Percentiles rank a stretch among this genome's conserved stretches.
Evolutionary conservation across 2,113 vertebrate genomes (phyloP).

Genomic region (Epinephelus moara): DNA sequence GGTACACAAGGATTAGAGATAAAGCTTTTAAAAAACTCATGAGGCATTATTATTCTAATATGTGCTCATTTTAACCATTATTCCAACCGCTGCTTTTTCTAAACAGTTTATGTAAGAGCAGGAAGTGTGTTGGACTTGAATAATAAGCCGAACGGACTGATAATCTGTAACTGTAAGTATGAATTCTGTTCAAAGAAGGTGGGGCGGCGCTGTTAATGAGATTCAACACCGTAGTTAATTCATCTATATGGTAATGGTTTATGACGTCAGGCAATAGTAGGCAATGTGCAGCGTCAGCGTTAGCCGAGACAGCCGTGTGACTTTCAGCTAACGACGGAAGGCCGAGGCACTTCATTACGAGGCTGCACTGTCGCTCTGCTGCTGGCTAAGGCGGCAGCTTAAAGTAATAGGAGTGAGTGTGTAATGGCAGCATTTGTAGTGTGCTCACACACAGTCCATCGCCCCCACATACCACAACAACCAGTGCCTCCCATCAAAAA

Average conservation of each 20-base stretch:
- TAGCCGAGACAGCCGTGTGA: constrained; percentile 53
- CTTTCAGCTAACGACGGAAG: constrained; percentile 60
- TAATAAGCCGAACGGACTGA: constrained; percentile 31
- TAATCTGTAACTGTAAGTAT: constrained; percentile 19
- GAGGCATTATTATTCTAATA: constrained; percentile 65
- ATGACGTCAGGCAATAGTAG: constrained; percentile 58
- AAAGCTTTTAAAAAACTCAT: constrained; percentile 58
- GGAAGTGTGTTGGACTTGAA: constrained; percentile 30
- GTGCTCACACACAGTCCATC: constrained; percentile 44
- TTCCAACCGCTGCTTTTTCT: constrained; percentile 17
- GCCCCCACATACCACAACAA: constrained; percentile 8
- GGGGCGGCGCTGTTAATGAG: constrained; percentile 34
- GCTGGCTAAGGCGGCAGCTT: constrained; percentile 25
- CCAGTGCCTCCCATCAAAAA: constrained; percentile 1
- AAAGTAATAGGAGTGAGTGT: constrained; percentile 34
- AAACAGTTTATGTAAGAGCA: constrained; percentile 53
- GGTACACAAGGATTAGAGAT: constrained; percentile 55
- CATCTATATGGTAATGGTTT: constrained; percentile 64
- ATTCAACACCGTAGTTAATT: constrained; percentile 56
- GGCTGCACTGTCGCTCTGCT: constrained; percentile 27
- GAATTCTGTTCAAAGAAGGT: constrained; percentile 20
- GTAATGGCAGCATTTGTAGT: constrained; percentile 45
- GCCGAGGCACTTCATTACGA: constrained; percentile 60
- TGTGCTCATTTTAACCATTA: constrained; percentile 57
- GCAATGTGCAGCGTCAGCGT: constrained; percentile 67